Evolutionary conservation across 2,113 vertebrate species (phyloP).

Genomic region (Epinephelus lanceolatus): DNA sequence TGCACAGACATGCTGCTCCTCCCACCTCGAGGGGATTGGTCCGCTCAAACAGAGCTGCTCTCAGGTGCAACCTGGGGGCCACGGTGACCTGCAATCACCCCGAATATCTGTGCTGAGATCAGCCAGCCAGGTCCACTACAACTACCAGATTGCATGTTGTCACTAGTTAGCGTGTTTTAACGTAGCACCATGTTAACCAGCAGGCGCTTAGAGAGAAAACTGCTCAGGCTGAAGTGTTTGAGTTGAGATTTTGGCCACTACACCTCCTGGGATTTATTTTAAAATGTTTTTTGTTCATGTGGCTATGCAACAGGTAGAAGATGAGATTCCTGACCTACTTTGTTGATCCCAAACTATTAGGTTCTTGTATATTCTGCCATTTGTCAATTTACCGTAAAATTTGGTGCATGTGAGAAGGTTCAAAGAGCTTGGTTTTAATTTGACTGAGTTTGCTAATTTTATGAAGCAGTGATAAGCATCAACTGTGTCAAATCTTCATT

Average conservation of each 20-base stretch:
- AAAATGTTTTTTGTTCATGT: not conserved
- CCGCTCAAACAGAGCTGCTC: conserved; percentile 29
- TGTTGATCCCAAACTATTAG: too few species aligned
- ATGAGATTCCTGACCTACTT: not conserved
- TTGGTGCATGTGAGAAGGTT: conserved; percentile 11
- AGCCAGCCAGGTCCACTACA: not conserved
- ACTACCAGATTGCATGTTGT: not conserved
- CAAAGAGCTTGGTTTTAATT: conserved; percentile 27
- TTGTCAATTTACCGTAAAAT: conserved; percentile 5
- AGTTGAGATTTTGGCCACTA: not conserved
- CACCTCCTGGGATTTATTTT: not conserved
- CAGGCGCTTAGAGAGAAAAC: not conserved
- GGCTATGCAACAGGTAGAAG: not conserved
- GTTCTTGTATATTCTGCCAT: not conserved
- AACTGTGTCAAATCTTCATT: conserved; percentile 17
- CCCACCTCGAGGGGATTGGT: conserved; percentile 23
- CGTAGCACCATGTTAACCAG: not conserved
- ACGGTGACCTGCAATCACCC: conserved; percentile 26
- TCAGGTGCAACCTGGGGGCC: conserved; percentile 30
- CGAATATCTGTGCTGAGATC: conserved; percentile 11
- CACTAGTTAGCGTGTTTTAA: not conserved
- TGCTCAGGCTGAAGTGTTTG: not conserved
- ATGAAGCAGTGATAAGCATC: conserved; percentile 22
- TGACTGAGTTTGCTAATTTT: conserved; percentile 32
- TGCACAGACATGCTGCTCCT: conserved; percentile 47